Evolutionary conservation across 2,113 vertebrate genomes (phyloP).

Genomic region (Artemisiospiza belli): DNA sequence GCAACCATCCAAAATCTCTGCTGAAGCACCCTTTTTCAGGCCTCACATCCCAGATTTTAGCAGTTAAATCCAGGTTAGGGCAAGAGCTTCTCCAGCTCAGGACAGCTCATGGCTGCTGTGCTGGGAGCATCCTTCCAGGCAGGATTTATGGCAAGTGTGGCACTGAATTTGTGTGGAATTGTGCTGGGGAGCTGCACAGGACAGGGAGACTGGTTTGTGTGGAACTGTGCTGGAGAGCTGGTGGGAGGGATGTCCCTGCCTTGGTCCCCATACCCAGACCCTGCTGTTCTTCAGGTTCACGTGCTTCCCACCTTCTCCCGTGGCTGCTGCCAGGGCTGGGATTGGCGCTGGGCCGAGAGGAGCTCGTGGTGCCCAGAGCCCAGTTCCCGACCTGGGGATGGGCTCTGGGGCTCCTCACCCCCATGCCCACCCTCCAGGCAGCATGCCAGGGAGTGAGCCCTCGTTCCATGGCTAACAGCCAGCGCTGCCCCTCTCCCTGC

Average conservation of each 20-base stretch:
- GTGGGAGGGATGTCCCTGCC: not conserved
- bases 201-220: no score
- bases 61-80: not conserved
- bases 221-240: no score
- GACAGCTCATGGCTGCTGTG: not conserved
- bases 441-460: fast-evolving
- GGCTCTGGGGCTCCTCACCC: not conserved
- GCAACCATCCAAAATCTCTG: not conserved
- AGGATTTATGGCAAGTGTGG: not conserved
- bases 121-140: not conserved
- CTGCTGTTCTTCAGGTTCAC: fast-evolving
- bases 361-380: fast-evolving
- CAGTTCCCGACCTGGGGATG: fast-evolving
- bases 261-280: fast-evolving
- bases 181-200: no score
- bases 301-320: not conserved
- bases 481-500: not conserved
- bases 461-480: fast-evolving
- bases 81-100: not conserved
- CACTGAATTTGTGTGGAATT: no score
- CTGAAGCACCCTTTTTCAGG: not conserved
- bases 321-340: not conserved
- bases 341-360: fast-evolving
- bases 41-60: not conserved
- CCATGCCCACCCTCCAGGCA: not conserved